Evolutionary conservation across 2,888 invertebrate species (phyloP).

Genomic region (Epistrophella euchroma): DNA sequence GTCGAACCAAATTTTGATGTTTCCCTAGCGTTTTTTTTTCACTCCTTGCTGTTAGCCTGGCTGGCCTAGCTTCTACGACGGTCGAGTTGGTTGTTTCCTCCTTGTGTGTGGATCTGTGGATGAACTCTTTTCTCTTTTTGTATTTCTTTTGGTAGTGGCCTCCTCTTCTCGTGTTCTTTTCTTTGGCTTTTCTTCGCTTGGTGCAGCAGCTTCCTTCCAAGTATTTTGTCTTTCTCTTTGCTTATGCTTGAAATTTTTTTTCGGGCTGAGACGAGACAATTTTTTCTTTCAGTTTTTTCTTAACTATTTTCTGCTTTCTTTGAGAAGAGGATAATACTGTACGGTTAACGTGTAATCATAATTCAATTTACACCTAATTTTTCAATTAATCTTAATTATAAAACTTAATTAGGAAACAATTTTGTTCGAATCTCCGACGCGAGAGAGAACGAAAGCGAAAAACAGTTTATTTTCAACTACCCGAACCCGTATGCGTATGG

Average conservation of each 20-base stretch:
- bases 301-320: conserved; percentile 15
- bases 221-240: conserved; percentile 70
- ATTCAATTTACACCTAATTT: conserved; percentile 80
- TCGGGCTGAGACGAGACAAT: not conserved
- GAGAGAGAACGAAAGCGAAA: conserved; percentile 76
- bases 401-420: conserved; percentile 84
- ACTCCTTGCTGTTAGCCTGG: conserved; percentile 50
- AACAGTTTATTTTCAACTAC: conserved; percentile 77
- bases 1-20: conserved; percentile 45
- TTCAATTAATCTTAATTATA: conserved; percentile 84
- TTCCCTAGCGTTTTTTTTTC: conserved; percentile 58
- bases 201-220: conserved; percentile 68
- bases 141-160: conserved; percentile 41
- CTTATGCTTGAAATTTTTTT: conserved; percentile 50
- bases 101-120: conserved; percentile 45
- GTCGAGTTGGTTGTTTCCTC: conserved; percentile 51
- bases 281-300: conserved; percentile 24
- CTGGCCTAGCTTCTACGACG: conserved; percentile 1
- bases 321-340: conserved; percentile 52
- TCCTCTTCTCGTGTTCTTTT: conserved; percentile 64
- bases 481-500: conserved; percentile 30
- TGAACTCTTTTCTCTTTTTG: conserved; percentile 66
- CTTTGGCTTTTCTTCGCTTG: conserved; percentile 75
- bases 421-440: conserved; percentile 63
- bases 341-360: conserved; percentile 59